Evolutionary conservation across 2,113 vertebrate species (phyloP).

Genomic region (Myodes glareolus): DNA sequence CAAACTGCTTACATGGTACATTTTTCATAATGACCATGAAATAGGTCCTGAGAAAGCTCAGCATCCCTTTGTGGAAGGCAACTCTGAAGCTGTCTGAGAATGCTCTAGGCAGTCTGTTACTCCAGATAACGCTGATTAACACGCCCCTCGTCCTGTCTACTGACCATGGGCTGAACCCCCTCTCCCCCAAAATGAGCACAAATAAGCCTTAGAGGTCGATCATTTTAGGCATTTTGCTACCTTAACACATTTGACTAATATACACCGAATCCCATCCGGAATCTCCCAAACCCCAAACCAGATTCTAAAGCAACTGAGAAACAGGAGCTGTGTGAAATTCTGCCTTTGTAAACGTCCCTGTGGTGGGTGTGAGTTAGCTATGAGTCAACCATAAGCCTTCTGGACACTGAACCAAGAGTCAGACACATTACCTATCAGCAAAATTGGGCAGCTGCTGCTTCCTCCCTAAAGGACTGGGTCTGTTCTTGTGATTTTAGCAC

Average conservation of each 20-base stretch:
- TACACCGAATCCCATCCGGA: not conserved
- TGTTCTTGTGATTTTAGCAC: not conserved
- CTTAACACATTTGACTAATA: not conserved
- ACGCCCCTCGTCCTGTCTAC: not conserved
- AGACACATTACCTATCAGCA: not conserved
- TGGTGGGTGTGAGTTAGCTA: not conserved
- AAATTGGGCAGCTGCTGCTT: not conserved
- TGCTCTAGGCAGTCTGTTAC: not conserved
- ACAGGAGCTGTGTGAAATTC: not conserved
- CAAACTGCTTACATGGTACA: not conserved
- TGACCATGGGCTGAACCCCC: not conserved
- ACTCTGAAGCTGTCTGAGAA: not conserved
- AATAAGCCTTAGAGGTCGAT: not conserved
- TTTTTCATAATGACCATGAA: not conserved
- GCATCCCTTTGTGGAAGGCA: not conserved
- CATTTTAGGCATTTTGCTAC: not conserved
- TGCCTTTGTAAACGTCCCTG: not conserved
- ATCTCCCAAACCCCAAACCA: not conserved
- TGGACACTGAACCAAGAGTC: not conserved
- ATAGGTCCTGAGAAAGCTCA: not conserved
- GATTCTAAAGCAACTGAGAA: not conserved
- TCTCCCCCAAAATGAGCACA: not conserved
- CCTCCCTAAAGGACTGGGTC: not conserved
- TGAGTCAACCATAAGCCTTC: not conserved
- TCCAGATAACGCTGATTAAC: not conserved